Percentiles rank a stretch among this genome's conserved stretches.
phyloP scores from a whole-genome alignment of 1,140 invertebrate species.

The Drosophila paulistorum region DNA sequence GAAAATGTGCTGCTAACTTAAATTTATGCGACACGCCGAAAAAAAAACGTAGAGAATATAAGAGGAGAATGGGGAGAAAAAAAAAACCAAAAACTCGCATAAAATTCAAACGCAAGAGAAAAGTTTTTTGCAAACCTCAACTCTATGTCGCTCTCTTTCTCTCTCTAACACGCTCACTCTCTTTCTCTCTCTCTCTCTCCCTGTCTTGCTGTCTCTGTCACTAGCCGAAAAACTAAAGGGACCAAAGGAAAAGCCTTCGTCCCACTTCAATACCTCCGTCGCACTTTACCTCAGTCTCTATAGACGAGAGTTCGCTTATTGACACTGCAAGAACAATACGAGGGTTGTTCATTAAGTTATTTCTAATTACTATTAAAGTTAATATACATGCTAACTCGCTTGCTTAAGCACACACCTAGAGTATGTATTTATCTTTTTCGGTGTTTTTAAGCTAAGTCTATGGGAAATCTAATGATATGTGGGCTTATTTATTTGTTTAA shows the following conservation, averaged over 20 bases:
- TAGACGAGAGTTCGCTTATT: conserved; percentile 16
- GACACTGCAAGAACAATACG: conserved; percentile 16
- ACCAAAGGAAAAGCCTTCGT: neutral
- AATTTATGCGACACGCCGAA: conserved; percentile 74
- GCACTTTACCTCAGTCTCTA: neutral
- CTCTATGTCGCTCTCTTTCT: conserved; percentile 34
- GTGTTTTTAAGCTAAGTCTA: no score
- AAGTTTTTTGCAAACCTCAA: conserved; percentile 68
- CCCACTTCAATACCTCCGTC: neutral
- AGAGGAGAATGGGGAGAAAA: conserved; percentile 20
- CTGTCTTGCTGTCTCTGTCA: no score
- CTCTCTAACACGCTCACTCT: no score
- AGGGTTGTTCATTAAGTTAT: neutral
- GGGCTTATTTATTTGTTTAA: no score
- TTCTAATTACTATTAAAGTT: no score
- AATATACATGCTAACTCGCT: no score
- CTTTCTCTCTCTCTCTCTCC: no score
- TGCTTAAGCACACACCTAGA: no score
- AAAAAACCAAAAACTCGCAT: conserved; percentile 59
- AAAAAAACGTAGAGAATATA: conserved; percentile 14
- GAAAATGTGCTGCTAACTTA: conserved; percentile 78
- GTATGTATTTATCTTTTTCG: no score
- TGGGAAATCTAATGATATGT: no score
- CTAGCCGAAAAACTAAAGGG: conserved; percentile 9
- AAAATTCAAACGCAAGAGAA: conserved; percentile 79